These are phyloP conservation scores for Muraenolepis orangiensis DNA, from an alignment of 2,797 vertebrate genomes.

Conservation along the genomic window DNA sequence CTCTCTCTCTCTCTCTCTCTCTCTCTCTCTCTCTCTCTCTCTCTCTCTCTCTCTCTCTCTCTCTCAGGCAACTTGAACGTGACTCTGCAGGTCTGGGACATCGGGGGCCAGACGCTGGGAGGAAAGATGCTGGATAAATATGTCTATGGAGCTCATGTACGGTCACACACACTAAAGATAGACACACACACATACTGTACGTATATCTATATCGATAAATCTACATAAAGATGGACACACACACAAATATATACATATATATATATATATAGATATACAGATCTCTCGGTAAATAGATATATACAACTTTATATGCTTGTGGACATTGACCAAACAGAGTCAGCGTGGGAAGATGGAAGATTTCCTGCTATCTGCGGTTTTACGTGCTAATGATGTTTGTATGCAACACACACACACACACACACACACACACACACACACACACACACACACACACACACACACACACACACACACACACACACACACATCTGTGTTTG, in stretches of 20 bases:
- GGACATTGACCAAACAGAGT: neutral
- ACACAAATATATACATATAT: too few relatives aligned
- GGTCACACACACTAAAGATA: constrained; percentile 22
- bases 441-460: too few relatives aligned
- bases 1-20: constrained; percentile 21
- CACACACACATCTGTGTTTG: constrained; percentile 7
- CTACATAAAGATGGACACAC: too few relatives aligned
- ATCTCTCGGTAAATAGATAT: too few relatives aligned
- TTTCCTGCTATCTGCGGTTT: too few relatives aligned
- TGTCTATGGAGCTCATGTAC: constrained; percentile 91
- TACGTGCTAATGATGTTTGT: neutral
- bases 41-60: constrained; percentile 1
- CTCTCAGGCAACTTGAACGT: constrained; percentile 92
- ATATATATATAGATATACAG: too few relatives aligned
- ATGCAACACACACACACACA: too few relatives aligned
- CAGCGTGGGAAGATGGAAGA: too few relatives aligned
- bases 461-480: too few relatives aligned
- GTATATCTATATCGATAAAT: too few relatives aligned
- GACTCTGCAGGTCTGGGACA: constrained; percentile 98
- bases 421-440: too few relatives aligned
- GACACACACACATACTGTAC: constrained; percentile 2
- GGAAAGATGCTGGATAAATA: constrained; percentile 99
- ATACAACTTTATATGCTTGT: neutral
- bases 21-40: constrained; percentile 22
- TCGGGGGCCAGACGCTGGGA: constrained; percentile 96